Evolutionary conservation across 2,888 invertebrate species (phyloP).

Genomic region (Zootermopsis nevadensis): DNA sequence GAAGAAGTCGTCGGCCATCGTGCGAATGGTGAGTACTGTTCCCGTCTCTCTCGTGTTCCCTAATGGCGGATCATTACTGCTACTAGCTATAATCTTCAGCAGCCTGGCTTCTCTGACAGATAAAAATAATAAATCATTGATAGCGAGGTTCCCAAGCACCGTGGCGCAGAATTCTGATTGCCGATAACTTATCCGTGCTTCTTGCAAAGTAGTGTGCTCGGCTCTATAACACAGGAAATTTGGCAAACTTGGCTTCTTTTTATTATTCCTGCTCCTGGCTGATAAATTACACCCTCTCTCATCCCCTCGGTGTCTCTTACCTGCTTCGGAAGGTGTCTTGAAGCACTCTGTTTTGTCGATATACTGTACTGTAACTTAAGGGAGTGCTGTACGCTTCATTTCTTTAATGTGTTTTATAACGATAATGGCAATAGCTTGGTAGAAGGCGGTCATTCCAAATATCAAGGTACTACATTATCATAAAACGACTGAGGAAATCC

Average conservation of each 20-base stretch:
- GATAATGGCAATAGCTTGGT: too few relatives aligned
- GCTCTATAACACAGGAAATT: conserved; percentile 51
- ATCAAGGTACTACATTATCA: too few relatives aligned
- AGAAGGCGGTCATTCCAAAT: too few relatives aligned
- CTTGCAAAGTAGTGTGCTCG: conserved; percentile 18
- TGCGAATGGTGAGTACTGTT: conserved; percentile 31
- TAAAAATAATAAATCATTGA: conserved; percentile 55
- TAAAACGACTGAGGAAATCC: too few relatives aligned
- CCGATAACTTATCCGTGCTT: conserved; percentile 32
- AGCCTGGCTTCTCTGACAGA: conserved; percentile 49
- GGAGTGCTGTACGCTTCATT: neutral
- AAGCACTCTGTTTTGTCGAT: neutral
- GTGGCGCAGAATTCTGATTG: conserved; percentile 57
- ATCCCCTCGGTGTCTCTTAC: neutral
- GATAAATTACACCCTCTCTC: conserved; percentile 44
- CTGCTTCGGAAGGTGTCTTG: conserved; percentile 15
- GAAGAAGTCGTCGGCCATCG: neutral
- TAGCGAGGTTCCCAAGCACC: conserved; percentile 39
- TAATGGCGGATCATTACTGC: conserved; percentile 51
- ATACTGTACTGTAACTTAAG: neutral
- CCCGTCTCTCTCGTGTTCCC: conserved; percentile 29
- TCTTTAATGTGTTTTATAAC: too few relatives aligned
- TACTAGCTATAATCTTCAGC: conserved; percentile 34
- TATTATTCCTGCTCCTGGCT: conserved; percentile 37
- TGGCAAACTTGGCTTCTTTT: conserved; percentile 52